A percentile compares a stretch with the other conserved stretches of the same genome.
phyloP scores from a whole-genome alignment of 53 echinoderm and acorn worm species.

The Hippasteria phrygiana region DNA sequence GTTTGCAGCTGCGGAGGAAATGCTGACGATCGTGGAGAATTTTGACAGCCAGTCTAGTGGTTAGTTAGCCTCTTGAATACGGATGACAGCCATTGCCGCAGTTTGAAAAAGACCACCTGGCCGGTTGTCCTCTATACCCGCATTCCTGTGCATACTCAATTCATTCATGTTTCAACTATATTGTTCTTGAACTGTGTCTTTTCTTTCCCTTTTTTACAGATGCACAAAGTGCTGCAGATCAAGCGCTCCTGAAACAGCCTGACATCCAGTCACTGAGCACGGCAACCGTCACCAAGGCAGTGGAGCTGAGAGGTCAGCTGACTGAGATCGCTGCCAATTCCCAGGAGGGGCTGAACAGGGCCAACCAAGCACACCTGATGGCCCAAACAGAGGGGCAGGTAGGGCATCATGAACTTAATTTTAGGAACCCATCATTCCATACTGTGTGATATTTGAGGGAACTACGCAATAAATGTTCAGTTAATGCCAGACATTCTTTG shows the following conservation, averaged over 20 bases:
- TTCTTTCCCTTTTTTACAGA: constrained; percentile 7
- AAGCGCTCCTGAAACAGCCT: constrained; percentile 27
- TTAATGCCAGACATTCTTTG: too few relatives aligned
- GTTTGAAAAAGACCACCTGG: too few relatives aligned
- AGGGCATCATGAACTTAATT: background rate
- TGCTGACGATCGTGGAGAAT: constrained; percentile 60
- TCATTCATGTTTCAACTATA: too few relatives aligned
- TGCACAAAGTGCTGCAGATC: constrained; percentile 68
- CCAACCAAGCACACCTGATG: constrained; percentile 67
- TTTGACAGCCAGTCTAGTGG: constrained; percentile 78
- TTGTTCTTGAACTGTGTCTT: too few relatives aligned
- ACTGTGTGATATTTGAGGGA: too few relatives aligned
- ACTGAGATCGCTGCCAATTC: constrained; percentile 39
- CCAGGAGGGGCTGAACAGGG: constrained; percentile 49
- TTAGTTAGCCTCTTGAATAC: constrained; percentile 32
- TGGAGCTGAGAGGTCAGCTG: constrained; percentile 72
- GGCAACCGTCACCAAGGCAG: constrained; percentile 50
- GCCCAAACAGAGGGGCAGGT: constrained; percentile 71
- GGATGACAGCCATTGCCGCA: background rate
- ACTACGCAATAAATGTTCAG: too few relatives aligned
- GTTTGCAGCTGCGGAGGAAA: constrained; percentile 79
- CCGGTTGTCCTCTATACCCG: too few relatives aligned
- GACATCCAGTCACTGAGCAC: constrained; percentile 62
- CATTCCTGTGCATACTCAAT: too few relatives aligned
- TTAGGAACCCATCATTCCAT: too few relatives aligned